Evolutionary conservation across 2,888 invertebrate genomes (phyloP).

Genomic region (Emmelina monodactyla): DNA sequence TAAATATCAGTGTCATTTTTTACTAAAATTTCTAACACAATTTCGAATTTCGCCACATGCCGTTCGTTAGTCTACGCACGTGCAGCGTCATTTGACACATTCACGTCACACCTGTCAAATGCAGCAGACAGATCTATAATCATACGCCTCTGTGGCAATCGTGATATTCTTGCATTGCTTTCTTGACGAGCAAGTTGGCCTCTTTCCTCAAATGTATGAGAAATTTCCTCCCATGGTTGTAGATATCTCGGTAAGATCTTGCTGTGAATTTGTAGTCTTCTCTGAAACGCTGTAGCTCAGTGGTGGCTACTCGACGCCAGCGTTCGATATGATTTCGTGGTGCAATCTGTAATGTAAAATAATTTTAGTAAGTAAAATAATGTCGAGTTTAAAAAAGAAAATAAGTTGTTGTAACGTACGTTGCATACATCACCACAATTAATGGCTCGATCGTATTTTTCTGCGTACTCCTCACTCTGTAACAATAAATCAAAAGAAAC

Average conservation of each 20-base stretch:
- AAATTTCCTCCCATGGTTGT: conserved; percentile 34
- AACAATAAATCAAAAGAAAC: too few relatives aligned
- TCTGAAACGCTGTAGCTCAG: conserved; percentile 39
- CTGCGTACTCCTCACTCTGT: conserved; percentile 49
- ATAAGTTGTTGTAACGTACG: not conserved
- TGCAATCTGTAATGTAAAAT: conserved; percentile 25
- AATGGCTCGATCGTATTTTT: conserved; percentile 31
- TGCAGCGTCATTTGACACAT: too few relatives aligned
- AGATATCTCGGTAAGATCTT: conserved; percentile 36
- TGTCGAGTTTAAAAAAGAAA: not conserved
- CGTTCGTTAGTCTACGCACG: too few relatives aligned
- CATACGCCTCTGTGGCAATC: conserved; percentile 20
- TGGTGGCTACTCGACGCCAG: conserved; percentile 40
- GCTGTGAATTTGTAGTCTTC: conserved; percentile 43
- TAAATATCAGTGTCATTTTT: too few relatives aligned
- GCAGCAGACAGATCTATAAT: not conserved
- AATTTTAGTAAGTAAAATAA: not conserved
- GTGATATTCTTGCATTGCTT: conserved; percentile 23
- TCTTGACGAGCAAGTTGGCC: conserved; percentile 21
- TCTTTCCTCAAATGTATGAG: conserved; percentile 33
- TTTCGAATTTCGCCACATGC: too few relatives aligned
- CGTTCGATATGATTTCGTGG: too few relatives aligned
- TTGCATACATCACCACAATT: too few relatives aligned
- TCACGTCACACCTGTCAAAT: too few relatives aligned
- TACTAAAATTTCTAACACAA: too few relatives aligned